Evolutionary conservation across 2,888 invertebrate genomes (phyloP).

Genomic region (Yponomeuta cagnagella): DNA sequence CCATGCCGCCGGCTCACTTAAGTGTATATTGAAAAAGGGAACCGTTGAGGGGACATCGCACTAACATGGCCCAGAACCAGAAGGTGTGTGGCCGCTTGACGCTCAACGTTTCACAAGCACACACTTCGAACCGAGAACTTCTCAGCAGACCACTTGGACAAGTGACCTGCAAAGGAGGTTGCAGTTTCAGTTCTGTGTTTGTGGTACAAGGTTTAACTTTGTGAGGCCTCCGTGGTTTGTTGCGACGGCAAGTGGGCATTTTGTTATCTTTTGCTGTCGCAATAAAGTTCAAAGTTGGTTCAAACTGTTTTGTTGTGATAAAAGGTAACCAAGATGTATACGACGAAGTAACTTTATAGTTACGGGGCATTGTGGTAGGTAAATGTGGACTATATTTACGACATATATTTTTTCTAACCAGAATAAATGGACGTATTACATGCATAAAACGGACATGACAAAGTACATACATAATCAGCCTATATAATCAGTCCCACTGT

Average conservation of each 20-base stretch:
- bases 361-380: no score
- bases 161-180: conserved; percentile 45
- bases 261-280: not conserved
- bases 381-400: no score
- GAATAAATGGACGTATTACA: no score
- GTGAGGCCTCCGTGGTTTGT: not conserved
- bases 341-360: no score
- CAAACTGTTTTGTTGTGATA: not conserved
- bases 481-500: no score
- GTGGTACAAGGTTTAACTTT: not conserved
- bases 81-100: not conserved
- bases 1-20: not conserved
- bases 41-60: not conserved
- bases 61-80: conserved; percentile 1
- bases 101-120: not conserved
- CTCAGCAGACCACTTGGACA: not conserved
- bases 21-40: not conserved
- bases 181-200: conserved; percentile 26
- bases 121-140: not conserved
- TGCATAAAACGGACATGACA: no score
- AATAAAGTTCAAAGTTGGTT: not conserved
- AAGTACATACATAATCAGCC: no score
- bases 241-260: not conserved
- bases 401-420: no score
- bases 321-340: no score